Percentiles rank a stretch among this genome's conserved stretches.
phyloP scores from a whole-genome alignment of 2,888 invertebrate genomes.

The Chydorus sphaericus region DNA sequence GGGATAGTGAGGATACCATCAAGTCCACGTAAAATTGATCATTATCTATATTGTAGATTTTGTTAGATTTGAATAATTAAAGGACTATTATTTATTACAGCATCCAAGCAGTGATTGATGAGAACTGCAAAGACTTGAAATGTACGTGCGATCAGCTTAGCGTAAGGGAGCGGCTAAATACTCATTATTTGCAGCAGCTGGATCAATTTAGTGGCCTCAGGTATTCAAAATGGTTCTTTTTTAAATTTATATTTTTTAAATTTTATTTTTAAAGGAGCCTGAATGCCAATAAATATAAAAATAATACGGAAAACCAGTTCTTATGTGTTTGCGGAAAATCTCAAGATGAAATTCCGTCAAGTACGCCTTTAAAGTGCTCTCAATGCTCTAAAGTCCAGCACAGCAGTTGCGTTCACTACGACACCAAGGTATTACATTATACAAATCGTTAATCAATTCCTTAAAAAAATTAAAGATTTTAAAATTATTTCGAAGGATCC shows the following conservation, averaged over 20 bases:
- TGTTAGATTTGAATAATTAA: no score
- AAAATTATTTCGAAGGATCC: slow-evolving; percentile 24
- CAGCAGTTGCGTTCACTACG: slow-evolving; percentile 41
- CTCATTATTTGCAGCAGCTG: background rate
- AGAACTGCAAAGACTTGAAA: background rate
- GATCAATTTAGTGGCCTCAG: background rate
- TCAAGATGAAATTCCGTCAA: background rate
- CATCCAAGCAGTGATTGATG: slow-evolving; percentile 8
- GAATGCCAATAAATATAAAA: background rate
- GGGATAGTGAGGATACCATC: background rate
- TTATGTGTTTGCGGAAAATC: background rate
- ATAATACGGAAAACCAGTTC: background rate
- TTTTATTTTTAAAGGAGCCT: background rate
- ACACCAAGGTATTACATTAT: no score
- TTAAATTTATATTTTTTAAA: no score
- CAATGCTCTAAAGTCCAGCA: slow-evolving; percentile 47
- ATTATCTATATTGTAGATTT: no score
- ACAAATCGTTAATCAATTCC: no score
- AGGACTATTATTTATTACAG: no score
- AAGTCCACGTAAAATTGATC: no score
- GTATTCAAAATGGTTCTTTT: no score
- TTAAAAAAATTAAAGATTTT: no score
- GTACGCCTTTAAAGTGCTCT: slow-evolving; percentile 35
- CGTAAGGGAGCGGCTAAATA: background rate
- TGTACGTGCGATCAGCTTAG: background rate